These are phyloP conservation scores for Brachionus sp. DNA, from an alignment of 1,140 invertebrate genomes.

Conservation along the genomic window DNA sequence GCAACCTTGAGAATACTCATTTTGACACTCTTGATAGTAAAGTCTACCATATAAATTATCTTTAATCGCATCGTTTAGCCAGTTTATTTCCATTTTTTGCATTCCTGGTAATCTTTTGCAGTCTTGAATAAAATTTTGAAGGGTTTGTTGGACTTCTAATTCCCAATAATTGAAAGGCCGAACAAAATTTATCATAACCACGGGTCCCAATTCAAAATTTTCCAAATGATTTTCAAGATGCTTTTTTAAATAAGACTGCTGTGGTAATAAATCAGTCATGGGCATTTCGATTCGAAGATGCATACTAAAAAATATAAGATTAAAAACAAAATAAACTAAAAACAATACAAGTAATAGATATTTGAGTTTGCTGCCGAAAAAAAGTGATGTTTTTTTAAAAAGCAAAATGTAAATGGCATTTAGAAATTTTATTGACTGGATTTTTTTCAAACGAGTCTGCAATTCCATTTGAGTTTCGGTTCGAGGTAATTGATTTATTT, in stretches of 20 bases:
- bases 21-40: neutral
- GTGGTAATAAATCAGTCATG: neutral
- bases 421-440: neutral
- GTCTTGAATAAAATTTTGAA: neutral
- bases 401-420: neutral
- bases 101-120: conserved; percentile 18
- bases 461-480: neutral
- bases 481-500: neutral
- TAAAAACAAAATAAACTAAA: conserved; percentile 15
- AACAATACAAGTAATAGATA: neutral
- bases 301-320: neutral
- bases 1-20: neutral
- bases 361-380: conserved; percentile 23
- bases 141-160: neutral
- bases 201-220: neutral
- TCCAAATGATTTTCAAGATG: conserved; percentile 19
- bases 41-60: neutral
- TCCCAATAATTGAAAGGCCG: neutral
- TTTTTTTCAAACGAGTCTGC: conserved; percentile 24
- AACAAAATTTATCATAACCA: conserved; percentile 23
- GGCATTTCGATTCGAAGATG: neutral
- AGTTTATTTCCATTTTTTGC: conserved; percentile 12
- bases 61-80: neutral
- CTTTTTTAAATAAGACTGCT: conserved; percentile 23
- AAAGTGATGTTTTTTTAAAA: neutral